A percentile compares a stretch with the other conserved stretches of the same genome.
Conservation (phyloP, 1,140 invertebrate species). For the Listronotus bonariensis region DNA sequence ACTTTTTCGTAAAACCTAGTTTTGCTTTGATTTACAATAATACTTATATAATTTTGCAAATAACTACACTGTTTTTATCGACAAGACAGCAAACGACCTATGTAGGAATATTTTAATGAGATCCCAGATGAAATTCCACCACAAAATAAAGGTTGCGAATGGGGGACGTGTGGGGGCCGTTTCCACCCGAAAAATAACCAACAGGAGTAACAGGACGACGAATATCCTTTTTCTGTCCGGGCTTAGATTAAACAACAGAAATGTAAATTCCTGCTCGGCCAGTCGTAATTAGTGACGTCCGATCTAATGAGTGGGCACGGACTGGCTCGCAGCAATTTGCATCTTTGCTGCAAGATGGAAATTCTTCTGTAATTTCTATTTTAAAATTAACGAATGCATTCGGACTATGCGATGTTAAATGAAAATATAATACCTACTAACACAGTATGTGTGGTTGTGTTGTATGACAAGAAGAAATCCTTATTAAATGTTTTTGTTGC, state of each 20-base stretch:
- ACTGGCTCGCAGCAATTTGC: slow-evolving; percentile 37
- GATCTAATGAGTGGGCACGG: slow-evolving; percentile 44
- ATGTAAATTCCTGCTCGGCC: slow-evolving; percentile 40
- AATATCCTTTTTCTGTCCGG: slow-evolving; percentile 33
- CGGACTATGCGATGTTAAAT: slow-evolving; percentile 27
- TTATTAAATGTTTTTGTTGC: slow-evolving; percentile 13
- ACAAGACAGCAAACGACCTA: no score
- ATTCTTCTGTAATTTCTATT: slow-evolving; percentile 45
- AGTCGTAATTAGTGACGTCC: slow-evolving; percentile 44
- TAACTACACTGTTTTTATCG: no score
- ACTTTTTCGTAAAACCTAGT: no score
- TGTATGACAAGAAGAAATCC: slow-evolving; percentile 27
- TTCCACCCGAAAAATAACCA: slow-evolving; percentile 29
- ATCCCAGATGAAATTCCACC: no score
- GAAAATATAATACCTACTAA: slow-evolving; percentile 31
- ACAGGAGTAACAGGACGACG: slow-evolving; percentile 14
- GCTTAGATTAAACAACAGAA: slow-evolving; percentile 40
- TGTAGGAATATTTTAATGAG: no score
- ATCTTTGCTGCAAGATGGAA: slow-evolving; percentile 39
- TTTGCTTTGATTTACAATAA: no score
- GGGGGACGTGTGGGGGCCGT: not conserved
- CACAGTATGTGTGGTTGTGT: slow-evolving; percentile 15
- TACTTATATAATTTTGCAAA: no score
- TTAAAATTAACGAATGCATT: slow-evolving; percentile 44
- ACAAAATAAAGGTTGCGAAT: no score